A percentile compares a stretch with the other conserved stretches of the same genome.
Conservation (phyloP, 2,797 vertebrate species). For the Thamnophis elegans region DNA sequence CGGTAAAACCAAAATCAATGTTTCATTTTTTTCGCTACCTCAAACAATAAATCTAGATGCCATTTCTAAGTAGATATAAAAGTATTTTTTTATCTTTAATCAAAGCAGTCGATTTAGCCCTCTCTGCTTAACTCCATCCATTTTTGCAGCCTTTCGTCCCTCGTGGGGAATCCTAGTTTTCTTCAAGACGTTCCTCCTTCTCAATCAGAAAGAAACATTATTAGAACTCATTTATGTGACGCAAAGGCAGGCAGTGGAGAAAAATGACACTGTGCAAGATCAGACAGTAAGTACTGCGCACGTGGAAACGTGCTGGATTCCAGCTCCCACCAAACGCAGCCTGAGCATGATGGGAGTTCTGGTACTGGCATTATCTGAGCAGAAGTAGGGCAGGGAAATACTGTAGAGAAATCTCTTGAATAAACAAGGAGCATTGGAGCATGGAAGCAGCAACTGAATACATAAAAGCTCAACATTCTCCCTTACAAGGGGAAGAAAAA, state of each 20-base stretch:
- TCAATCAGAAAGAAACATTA: not conserved
- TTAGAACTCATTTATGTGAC: not conserved
- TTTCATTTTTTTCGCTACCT: too few species aligned
- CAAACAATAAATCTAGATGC: too few species aligned
- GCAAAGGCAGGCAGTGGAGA: not conserved
- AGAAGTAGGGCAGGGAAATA: not conserved
- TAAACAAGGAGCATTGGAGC: not conserved
- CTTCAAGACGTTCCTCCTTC: not conserved
- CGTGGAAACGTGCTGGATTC: not conserved
- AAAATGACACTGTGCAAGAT: not conserved
- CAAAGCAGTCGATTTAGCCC: too few species aligned
- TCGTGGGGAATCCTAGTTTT: not conserved
- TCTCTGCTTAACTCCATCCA: too few species aligned
- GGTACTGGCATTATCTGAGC: not conserved
- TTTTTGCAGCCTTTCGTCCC: too few species aligned
- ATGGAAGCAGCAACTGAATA: not conserved
- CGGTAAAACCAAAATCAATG: too few species aligned
- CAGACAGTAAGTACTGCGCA: not conserved
- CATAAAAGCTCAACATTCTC: not conserved
- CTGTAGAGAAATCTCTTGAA: not conserved
- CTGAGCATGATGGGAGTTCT: not conserved
- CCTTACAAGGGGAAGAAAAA: not conserved
- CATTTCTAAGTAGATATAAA: too few species aligned
- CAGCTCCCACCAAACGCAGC: not conserved
- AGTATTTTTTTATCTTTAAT: too few species aligned